Conservation (phyloP, 2,113 vertebrate genomes). For the Excalfactoria chinensis region DNA sequence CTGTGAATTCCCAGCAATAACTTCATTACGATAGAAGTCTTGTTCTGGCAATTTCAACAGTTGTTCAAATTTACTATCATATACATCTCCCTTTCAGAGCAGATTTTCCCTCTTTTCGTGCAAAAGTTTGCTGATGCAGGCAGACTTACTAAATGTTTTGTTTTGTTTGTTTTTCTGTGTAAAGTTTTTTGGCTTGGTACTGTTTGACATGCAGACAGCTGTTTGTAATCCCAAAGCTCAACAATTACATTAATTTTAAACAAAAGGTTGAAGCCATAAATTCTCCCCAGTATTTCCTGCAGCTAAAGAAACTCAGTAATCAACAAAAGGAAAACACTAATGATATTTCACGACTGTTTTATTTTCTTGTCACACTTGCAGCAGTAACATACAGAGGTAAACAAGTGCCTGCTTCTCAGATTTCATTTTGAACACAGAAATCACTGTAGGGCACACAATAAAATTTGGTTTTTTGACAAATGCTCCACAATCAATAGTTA, state of each 20-base stretch:
- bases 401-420: slow-evolving; percentile 15
- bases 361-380: slow-evolving; percentile 49
- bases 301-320: slow-evolving; percentile 66
- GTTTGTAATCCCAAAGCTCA: slow-evolving; percentile 63
- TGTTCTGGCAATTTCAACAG: neutral
- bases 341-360: slow-evolving; percentile 62
- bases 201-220: slow-evolving; percentile 23
- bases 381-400: neutral
- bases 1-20: neutral
- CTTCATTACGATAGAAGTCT: neutral
- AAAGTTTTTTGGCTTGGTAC: slow-evolving; percentile 52
- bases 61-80: slow-evolving; percentile 8
- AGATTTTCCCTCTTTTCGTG: slow-evolving; percentile 30
- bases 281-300: slow-evolving; percentile 55
- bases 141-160: slow-evolving; percentile 41
- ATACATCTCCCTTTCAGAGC: slow-evolving; percentile 17
- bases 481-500: slow-evolving; percentile 21
- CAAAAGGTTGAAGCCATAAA: slow-evolving; percentile 70
- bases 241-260: slow-evolving; percentile 68
- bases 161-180: slow-evolving; percentile 35
- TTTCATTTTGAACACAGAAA: slow-evolving; percentile 39
- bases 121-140: neutral
- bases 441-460: slow-evolving; percentile 12
- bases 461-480: slow-evolving; percentile 46
- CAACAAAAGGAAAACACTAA: slow-evolving; percentile 73